These are phyloP conservation scores for Gallinago paraguaiae DNA, from an alignment of 2,113 vertebrate genomes.

Conservation along the genomic window DNA sequence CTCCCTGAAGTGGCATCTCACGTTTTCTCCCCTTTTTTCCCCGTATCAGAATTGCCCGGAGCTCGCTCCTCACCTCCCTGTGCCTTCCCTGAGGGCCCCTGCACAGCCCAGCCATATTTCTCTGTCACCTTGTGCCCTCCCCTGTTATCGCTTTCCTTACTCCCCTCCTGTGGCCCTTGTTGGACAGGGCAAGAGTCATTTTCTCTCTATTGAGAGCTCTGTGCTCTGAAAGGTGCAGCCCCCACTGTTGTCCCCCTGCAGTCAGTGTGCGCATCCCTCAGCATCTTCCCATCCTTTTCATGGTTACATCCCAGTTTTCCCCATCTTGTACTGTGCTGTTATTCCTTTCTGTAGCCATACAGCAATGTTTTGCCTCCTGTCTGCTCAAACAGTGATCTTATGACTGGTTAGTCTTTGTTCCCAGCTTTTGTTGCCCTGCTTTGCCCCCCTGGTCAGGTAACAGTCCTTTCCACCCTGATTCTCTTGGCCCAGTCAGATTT, in stretches of 20 bases:
- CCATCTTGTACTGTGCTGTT: background rate
- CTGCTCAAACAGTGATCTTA: background rate
- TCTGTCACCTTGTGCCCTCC: background rate
- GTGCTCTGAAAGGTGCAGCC: background rate
- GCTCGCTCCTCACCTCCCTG: background rate
- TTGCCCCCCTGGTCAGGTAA: background rate
- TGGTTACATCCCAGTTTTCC: background rate
- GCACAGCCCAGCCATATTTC: background rate
- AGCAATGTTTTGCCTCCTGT: background rate
- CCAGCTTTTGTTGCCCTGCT: background rate
- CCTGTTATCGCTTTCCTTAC: background rate
- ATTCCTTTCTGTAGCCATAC: background rate
- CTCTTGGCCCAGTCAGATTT: background rate
- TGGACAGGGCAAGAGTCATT: background rate
- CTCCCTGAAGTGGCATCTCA: background rate
- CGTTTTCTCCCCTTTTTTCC: background rate
- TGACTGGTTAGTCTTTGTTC: background rate
- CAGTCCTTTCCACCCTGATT: background rate
- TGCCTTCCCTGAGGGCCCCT: background rate
- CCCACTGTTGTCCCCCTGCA: accelerated
- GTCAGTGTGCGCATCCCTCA: background rate
- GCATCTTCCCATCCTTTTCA: background rate
- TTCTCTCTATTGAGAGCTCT: background rate
- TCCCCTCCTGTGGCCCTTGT: background rate
- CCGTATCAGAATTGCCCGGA: background rate